Base-by-base conservation (phyloP, 2,113 vertebrate species). In the Gila orcuttii region DNA sequence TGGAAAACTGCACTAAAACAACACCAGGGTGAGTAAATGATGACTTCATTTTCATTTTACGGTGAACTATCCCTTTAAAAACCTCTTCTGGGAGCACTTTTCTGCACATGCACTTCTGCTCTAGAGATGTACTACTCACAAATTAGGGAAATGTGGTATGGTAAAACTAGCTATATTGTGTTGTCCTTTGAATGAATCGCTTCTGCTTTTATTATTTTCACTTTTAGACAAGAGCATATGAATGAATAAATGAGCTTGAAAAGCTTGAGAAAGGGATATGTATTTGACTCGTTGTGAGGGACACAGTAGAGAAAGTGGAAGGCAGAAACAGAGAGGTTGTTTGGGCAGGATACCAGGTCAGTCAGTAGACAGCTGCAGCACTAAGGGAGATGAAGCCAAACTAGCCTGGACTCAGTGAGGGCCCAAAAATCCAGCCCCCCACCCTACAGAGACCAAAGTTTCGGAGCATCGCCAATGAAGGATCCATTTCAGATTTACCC, bases 311-410 rank as follows among this genome's bases (percentile, higher is more conserved):
- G 71, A 77, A 59, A 86, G 55, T 57, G 55, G 19, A 57, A 57
- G 19, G 55, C 55, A 23, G 55, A 57, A 57, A 57, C 19, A 57
- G 50, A 45, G 68, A 9, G 57, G 77, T 25, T 80, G 77, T 86
- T 80, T 81, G 85, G 85, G 85, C 85, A 86, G 55, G 8, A 81
- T 57, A 86, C 85, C 85, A 86, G 85, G 85, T 86, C 68, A 75
- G 85, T 47, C 39, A 78, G 66, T 21, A 75, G 79, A 75, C 80
- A 82, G 71, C 71, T 82, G 79, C 13, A 86, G 45, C 81, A 73
- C 47, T 83, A 50, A 42, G 82, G 50, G 68, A 83, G 68, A 82
- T 23, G 25, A 71, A 74, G 85, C 85, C 85, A 83, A 82, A 83
- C 33, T 75, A 82, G 79, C 62, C 85, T 76, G 85, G 79, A 59